These are phyloP conservation scores for Neodiprion lecontei DNA, from an alignment of 1,140 invertebrate genomes.

Conservation along the genomic window DNA sequence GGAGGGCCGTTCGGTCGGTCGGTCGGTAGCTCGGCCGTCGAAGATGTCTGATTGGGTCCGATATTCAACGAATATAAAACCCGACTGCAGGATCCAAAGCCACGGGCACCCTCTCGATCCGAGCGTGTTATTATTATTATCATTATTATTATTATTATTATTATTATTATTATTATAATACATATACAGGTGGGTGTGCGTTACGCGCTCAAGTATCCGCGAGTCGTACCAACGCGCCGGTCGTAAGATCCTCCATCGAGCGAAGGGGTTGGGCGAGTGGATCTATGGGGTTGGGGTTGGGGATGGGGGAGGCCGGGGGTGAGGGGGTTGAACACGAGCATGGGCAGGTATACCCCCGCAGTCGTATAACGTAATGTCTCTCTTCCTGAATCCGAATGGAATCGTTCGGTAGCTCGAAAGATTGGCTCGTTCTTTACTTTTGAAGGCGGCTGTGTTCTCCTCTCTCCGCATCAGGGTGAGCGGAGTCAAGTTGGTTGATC, in stretches of 20 bases:
- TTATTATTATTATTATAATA: not conserved
- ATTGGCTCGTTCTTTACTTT: slow-evolving; percentile 53
- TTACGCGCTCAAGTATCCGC: not conserved
- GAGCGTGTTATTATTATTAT: not conserved
- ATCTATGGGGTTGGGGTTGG: not conserved
- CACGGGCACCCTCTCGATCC: slow-evolving; percentile 10
- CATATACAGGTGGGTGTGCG: not conserved
- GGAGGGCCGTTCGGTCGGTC: slow-evolving; percentile 20
- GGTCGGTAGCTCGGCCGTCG: not conserved
- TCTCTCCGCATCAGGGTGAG: not conserved
- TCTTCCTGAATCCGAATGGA: slow-evolving; percentile 39
- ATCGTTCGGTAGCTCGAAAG: slow-evolving; percentile 53
- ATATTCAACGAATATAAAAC: slow-evolving; percentile 39
- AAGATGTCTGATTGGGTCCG: slow-evolving; percentile 47
- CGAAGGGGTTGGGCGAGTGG: not conserved
- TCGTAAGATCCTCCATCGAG: no score
- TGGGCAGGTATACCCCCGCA: not conserved
- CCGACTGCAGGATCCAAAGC: not conserved
- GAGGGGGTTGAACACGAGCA: no score
- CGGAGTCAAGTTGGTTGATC: not conserved
- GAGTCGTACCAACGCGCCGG: not conserved
- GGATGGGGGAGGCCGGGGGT: not conserved
- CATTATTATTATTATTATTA: not conserved
- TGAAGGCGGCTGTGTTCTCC: not conserved
- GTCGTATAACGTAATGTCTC: slow-evolving; percentile 32